phyloP scores from a whole-genome alignment of 2,888 invertebrate species.

The Sympetrum striolatum region DNA sequence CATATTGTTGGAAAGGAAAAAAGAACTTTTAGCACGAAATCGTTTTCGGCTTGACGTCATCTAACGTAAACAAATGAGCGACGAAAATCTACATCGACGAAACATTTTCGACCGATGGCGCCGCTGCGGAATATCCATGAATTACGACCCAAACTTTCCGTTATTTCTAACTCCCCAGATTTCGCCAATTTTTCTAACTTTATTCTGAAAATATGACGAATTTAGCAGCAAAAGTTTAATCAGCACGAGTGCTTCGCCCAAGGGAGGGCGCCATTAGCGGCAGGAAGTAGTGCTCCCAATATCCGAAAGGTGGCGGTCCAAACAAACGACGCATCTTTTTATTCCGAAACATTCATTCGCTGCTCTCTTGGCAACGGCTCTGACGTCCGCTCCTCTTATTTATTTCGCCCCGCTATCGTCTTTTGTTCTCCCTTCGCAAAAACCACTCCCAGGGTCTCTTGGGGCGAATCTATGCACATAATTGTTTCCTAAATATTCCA shows the following conservation, averaged over 20 bases:
- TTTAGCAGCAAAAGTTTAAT: constrained; percentile 38
- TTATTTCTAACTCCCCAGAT: background rate
- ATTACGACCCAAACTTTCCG: background rate
- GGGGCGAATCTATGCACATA: too few relatives aligned
- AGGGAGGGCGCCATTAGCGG: background rate
- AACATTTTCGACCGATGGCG: background rate
- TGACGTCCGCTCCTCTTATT: background rate
- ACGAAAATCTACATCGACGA: background rate
- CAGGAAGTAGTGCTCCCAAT: constrained; percentile 11
- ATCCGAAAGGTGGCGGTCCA: background rate
- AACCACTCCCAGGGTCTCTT: too few relatives aligned
- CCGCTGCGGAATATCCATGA: background rate
- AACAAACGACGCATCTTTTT: background rate
- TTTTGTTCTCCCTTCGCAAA: background rate
- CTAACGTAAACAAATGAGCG: background rate
- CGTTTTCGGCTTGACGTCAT: background rate
- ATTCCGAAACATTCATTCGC: background rate
- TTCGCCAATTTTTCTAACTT: constrained; percentile 29
- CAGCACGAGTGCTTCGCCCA: constrained; percentile 22
- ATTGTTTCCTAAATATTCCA: too few relatives aligned
- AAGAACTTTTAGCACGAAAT: too few relatives aligned
- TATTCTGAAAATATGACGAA: constrained; percentile 38
- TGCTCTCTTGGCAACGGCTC: background rate
- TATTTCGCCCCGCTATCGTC: background rate
- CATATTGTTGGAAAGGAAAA: too few relatives aligned